Conservation (phyloP, 2,888 invertebrate genomes). For the Timema podura region DNA sequence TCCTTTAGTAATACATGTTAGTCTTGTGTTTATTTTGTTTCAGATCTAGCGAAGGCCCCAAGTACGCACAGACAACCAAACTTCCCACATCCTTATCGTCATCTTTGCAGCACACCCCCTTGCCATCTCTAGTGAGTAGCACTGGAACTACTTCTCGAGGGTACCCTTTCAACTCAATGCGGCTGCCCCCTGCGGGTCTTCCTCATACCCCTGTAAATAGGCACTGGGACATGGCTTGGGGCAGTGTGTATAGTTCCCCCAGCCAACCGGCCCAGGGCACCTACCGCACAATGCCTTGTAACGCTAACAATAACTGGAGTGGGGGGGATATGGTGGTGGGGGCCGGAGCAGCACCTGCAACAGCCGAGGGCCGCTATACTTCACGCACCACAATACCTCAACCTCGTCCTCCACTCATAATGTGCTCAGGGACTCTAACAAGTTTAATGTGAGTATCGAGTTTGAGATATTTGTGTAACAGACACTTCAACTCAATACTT, state of each 20-base stretch:
- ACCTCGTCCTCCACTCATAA: slow-evolving; percentile 21
- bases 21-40: slow-evolving; percentile 28
- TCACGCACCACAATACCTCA: slow-evolving; percentile 25
- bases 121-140: slow-evolving; percentile 30
- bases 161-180: slow-evolving; percentile 26
- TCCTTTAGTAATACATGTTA: too few relatives aligned
- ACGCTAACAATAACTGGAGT: slow-evolving; percentile 31
- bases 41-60: slow-evolving; percentile 58
- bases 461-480: slow-evolving; percentile 27
- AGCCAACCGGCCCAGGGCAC: slow-evolving; percentile 23
- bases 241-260: slow-evolving; percentile 22
- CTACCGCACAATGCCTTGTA: slow-evolving; percentile 27
- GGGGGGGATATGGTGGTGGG: slow-evolving; percentile 19
- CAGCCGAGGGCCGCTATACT: slow-evolving; percentile 28
- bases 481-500: neutral
- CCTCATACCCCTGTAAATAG: slow-evolving; percentile 19
- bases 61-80: slow-evolving; percentile 44
- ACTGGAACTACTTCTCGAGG: slow-evolving; percentile 20
- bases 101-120: slow-evolving; percentile 25
- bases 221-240: slow-evolving; percentile 22
- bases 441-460: slow-evolving; percentile 33
- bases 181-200: slow-evolving; percentile 14
- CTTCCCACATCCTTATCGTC: slow-evolving; percentile 24
- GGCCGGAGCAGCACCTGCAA: slow-evolving; percentile 19
- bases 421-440: slow-evolving; percentile 31